phyloP scores from a whole-genome alignment of 2,888 invertebrate species.

The Tachina grossa region DNA sequence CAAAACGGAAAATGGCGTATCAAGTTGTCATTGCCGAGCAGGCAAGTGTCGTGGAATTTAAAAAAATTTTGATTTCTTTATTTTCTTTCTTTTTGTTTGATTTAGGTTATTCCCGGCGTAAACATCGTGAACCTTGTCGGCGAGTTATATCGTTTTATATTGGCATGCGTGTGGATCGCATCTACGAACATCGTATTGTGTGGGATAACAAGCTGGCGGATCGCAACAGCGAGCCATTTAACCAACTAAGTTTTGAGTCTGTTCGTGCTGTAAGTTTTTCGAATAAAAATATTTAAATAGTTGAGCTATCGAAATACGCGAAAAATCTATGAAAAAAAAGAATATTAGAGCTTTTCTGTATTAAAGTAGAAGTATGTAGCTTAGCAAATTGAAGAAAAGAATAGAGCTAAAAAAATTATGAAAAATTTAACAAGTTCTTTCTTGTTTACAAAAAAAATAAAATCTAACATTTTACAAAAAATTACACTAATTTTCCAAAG shows the following conservation, averaged over 20 bases:
- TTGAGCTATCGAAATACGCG: too few relatives aligned
- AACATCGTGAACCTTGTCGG: constrained; percentile 90
- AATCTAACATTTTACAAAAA: too few relatives aligned
- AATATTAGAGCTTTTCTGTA: too few relatives aligned
- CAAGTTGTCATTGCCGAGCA: constrained; percentile 93
- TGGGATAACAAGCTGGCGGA: constrained; percentile 91
- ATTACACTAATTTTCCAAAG: too few relatives aligned
- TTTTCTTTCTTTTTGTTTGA: background rate
- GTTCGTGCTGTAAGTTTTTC: constrained; percentile 89
- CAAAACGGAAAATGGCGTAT: constrained; percentile 92
- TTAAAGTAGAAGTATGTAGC: too few relatives aligned
- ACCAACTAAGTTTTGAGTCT: constrained; percentile 92
- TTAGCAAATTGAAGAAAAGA: too few relatives aligned
- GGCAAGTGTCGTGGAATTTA: constrained; percentile 81
- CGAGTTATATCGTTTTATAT: constrained; percentile 90
- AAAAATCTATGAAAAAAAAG: too few relatives aligned
- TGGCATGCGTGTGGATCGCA: constrained; percentile 91
- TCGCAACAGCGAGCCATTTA: constrained; percentile 90
- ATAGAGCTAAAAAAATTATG: too few relatives aligned
- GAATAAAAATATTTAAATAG: too few relatives aligned
- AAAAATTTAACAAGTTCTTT: too few relatives aligned
- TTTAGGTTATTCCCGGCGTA: constrained; percentile 86
- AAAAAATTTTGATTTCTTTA: background rate
- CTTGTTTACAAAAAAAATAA: too few relatives aligned
- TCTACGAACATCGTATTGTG: constrained; percentile 90